Evolutionary conservation across 2,888 invertebrate genomes (phyloP).

Genomic region (Urechis unicinctus): DNA sequence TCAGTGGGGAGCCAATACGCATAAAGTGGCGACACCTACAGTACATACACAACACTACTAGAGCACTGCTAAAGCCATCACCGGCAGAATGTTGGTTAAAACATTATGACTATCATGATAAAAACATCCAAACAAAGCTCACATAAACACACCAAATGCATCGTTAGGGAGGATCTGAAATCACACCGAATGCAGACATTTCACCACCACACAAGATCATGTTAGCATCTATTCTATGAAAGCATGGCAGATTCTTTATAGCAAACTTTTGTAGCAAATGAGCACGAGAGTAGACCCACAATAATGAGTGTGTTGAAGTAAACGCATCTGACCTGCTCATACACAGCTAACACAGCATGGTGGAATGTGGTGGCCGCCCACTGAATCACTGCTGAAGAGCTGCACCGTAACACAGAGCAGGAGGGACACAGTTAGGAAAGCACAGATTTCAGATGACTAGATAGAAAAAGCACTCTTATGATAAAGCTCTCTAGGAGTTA

Average conservation of each 20-base stretch:
- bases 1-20: constrained; percentile 50
- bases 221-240: too few relatives aligned
- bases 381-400: constrained; percentile 46
- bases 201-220: too few relatives aligned
- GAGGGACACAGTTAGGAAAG: background rate
- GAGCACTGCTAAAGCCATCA: too few relatives aligned
- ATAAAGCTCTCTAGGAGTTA: too few relatives aligned
- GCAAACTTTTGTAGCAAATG: too few relatives aligned
- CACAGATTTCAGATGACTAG: background rate
- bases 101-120: too few relatives aligned
- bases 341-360: constrained; percentile 49
- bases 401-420: constrained; percentile 20
- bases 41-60: background rate
- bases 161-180: constrained; percentile 41
- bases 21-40: constrained; percentile 49
- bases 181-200: too few relatives aligned
- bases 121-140: constrained; percentile 26
- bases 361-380: constrained; percentile 48
- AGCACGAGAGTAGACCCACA: too few relatives aligned
- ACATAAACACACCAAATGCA: constrained; percentile 45
- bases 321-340: constrained; percentile 47
- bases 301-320: too few relatives aligned
- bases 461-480: background rate
- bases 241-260: too few relatives aligned
- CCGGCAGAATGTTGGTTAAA: too few relatives aligned